Conservation (phyloP, 2,113 vertebrate species). For the Acanthochromis polyacanthus region DNA sequence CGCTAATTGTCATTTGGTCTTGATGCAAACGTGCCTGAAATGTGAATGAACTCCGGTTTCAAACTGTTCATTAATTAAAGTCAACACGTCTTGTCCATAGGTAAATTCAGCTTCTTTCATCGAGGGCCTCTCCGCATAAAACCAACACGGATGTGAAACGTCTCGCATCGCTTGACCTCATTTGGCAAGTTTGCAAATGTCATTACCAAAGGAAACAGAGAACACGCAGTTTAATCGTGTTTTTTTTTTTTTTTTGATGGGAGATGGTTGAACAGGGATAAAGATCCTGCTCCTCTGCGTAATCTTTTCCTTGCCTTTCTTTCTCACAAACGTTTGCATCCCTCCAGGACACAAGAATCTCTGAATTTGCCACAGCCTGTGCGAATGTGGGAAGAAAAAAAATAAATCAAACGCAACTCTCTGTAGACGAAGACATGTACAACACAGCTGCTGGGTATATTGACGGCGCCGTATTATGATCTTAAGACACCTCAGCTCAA, state of each 20-base stretch:
- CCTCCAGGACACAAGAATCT: constrained; percentile 29
- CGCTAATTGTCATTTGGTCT: constrained; percentile 58
- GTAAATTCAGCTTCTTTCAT: constrained; percentile 48
- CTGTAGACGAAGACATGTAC: constrained; percentile 36
- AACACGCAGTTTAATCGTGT: constrained; percentile 29
- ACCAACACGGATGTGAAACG: constrained; percentile 44
- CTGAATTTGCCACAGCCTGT: constrained; percentile 19
- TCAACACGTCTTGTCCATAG: constrained; percentile 41
- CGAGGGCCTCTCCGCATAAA: constrained; percentile 11
- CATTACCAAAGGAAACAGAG: constrained; percentile 62
- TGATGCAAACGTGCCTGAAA: constrained; percentile 43
- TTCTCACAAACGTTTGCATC: constrained; percentile 33
- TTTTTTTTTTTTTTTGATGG: constrained; percentile 2
- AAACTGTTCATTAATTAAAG: constrained; percentile 61
- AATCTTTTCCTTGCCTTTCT: constrained; percentile 41
- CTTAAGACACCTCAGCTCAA: constrained; percentile 17
- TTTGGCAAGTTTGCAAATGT: constrained; percentile 52
- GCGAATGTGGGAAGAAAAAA: constrained; percentile 15
- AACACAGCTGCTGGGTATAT: constrained; percentile 32
- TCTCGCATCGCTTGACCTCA: constrained; percentile 46
- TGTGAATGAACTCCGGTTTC: constrained; percentile 37
- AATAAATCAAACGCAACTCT: constrained; percentile 10
- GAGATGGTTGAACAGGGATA: constrained; percentile 41
- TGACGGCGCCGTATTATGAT: constrained; percentile 25
- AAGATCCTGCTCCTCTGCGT: constrained; percentile 27